Evolutionary conservation across 1,140 invertebrate species (phyloP), one percentile per base, ranked within the genome.

Genomic region (Heliconius hewitsoni): DNA sequence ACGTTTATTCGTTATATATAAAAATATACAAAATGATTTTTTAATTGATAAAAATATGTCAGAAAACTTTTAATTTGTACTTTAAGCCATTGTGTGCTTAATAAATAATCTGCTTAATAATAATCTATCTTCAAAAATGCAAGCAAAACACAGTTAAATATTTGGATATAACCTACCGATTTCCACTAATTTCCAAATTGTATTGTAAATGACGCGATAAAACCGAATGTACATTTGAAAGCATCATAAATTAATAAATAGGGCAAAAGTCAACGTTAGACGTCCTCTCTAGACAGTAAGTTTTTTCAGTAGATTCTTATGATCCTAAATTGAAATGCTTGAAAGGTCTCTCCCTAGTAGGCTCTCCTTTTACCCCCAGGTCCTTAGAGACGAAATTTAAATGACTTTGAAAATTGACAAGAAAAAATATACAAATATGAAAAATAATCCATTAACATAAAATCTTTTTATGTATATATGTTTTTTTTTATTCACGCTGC

Each of bases 301-400:
- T 75, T 75, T 66, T 75, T 66, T 39, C 78, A 60, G 71, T 77
- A 78, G 77, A 66, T 77, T 72, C 79, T 83, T 83, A 84, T 83
- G 83, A 81, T 84, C 83, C 78, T 71, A 85, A 88, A 86, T 86
- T 88, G 81, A 85, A 87, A 87, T 82, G 75, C 74, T 83, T 83
- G 73, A 73, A 77, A 81, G 79, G 81, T 77, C 78, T 74, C 74
- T 81, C 79, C 73, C 73, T 13, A 74, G n/a, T 8, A 74, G 30
- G 73, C 30, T 19, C 50, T 34, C 73, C 52, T 39, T 57, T 37
- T 57, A n/a, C 9, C 34, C 8, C n/a, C 9, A 8, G 27, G 34
- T 74, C 27, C 27, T 37, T 6, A 19, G 52, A 39, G 27, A 74
- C 46, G 23, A 50, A 18, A 50, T 74, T 74, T 55, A 27, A 50